These are phyloP conservation scores for Drusus annulatus DNA, from an alignment of 1,140 invertebrate species.

Conservation along the genomic window DNA sequence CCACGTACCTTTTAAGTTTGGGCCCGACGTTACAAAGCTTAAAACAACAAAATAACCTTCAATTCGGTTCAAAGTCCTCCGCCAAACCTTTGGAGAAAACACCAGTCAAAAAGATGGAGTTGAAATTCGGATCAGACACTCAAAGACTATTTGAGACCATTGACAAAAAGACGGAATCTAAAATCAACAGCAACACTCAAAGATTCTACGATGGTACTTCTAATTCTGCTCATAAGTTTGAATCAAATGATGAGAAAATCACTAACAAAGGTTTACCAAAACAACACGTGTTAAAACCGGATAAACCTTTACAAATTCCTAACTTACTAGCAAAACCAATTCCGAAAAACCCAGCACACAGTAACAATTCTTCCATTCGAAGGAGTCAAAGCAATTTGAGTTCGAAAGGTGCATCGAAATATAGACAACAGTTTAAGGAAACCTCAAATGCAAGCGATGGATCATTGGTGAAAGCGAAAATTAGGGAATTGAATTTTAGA, in stretches of 20 bases:
- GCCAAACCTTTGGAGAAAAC: conserved; percentile 23
- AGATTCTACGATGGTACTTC: conserved; percentile 1
- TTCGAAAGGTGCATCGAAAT: conserved; percentile 47
- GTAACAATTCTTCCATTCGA: conserved; percentile 35
- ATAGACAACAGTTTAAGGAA: conserved; percentile 37
- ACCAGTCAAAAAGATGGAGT: conserved; percentile 31
- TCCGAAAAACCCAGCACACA: conserved; percentile 51
- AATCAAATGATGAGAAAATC: neutral
- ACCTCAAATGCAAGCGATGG: conserved; percentile 32
- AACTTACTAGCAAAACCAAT: conserved; percentile 53
- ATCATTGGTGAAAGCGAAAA: conserved; percentile 54
- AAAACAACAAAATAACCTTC: neutral
- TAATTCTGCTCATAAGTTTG: neutral
- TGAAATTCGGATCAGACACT: conserved; percentile 25
- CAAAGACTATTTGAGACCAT: conserved; percentile 30
- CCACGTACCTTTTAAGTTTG: conserved; percentile 24
- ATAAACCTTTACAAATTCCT: conserved; percentile 55
- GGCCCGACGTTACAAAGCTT: conserved; percentile 8
- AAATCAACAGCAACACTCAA: neutral
- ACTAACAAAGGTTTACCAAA: conserved; percentile 50
- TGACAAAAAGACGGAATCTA: conserved; percentile 5
- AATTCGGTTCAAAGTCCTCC: neutral
- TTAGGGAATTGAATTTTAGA: conserved; percentile 55
- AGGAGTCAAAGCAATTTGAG: conserved; percentile 56
- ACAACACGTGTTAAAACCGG: conserved; percentile 50